A percentile compares a stretch with the other conserved stretches of the same genome.
These are phyloP conservation scores for Atlantisia rogersi DNA, from an alignment of 2,113 vertebrate genomes.

Conservation along the genomic window DNA sequence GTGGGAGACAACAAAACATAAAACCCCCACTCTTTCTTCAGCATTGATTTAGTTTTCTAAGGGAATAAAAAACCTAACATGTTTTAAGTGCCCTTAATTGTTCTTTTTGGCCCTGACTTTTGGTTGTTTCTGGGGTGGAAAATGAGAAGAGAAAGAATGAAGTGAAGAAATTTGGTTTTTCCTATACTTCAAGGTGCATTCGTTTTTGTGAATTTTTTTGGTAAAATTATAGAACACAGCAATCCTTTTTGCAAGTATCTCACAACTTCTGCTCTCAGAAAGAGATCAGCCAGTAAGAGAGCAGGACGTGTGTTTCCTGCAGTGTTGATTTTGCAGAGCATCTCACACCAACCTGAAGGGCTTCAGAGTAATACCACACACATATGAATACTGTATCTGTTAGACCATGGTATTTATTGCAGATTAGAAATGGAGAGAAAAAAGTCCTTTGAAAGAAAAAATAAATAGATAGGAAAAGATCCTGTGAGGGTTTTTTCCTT, in stretches of 20 bases:
- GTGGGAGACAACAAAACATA: neutral
- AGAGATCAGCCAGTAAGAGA: neutral
- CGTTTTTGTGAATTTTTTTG: neutral
- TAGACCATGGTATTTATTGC: neutral
- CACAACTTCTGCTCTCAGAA: neutral
- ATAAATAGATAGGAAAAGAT: neutral
- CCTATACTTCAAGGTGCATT: neutral
- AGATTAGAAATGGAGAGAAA: neutral
- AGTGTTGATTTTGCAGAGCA: neutral
- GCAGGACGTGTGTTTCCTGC: neutral
- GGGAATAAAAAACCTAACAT: neutral
- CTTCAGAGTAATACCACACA: rapidly evolving
- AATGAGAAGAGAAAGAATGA: neutral
- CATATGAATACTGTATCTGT: neutral
- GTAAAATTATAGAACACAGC: neutral
- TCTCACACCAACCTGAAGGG: neutral
- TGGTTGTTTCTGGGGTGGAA: neutral
- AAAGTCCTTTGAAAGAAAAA: neutral
- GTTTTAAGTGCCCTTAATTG: constrained; percentile 51
- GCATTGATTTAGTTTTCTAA: neutral
- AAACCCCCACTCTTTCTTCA: neutral
- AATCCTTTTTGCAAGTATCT: neutral
- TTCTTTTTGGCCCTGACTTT: neutral
- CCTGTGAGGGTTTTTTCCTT: neutral
- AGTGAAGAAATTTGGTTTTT: neutral